These are phyloP conservation scores for Rugalucina vietnamica DNA, from an alignment of 2,888 invertebrate species.

Conservation along the genomic window DNA sequence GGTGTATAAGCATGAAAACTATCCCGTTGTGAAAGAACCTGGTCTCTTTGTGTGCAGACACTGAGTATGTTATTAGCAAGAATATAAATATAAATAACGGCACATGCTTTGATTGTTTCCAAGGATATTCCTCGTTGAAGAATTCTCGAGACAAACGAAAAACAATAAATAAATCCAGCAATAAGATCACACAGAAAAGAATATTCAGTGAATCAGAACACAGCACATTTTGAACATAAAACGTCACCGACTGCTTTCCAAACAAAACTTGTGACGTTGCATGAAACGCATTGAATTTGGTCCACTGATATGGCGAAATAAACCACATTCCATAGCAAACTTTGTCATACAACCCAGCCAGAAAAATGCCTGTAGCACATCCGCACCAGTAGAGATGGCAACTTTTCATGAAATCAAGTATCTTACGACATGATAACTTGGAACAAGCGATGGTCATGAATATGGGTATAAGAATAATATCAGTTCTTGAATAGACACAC, in stretches of 20 bases:
- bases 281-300: conserved; percentile 73
- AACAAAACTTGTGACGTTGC: conserved; percentile 60
- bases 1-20: conserved; percentile 67
- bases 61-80: conserved; percentile 66
- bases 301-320: conserved; percentile 76
- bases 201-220: background rate
- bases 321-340: conserved; percentile 69
- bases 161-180: background rate
- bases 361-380: conserved; percentile 50
- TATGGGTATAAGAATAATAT: conserved; percentile 63
- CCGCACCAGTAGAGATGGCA: conserved; percentile 45
- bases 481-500: conserved; percentile 70
- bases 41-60: conserved; percentile 74
- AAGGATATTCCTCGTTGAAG: no score
- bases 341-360: conserved; percentile 71
- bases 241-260: conserved; percentile 25
- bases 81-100: background rate
- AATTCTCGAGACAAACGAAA: no score
- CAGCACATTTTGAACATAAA: conserved; percentile 36
- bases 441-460: background rate
- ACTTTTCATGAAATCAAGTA: background rate
- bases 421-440: background rate
- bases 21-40: conserved; percentile 74
- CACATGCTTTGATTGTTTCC: no score
- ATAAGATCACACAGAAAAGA: background rate